Evolutionary conservation across 1,140 invertebrate genomes (phyloP).

Genomic region (Vollenhovia emeryi): DNA sequence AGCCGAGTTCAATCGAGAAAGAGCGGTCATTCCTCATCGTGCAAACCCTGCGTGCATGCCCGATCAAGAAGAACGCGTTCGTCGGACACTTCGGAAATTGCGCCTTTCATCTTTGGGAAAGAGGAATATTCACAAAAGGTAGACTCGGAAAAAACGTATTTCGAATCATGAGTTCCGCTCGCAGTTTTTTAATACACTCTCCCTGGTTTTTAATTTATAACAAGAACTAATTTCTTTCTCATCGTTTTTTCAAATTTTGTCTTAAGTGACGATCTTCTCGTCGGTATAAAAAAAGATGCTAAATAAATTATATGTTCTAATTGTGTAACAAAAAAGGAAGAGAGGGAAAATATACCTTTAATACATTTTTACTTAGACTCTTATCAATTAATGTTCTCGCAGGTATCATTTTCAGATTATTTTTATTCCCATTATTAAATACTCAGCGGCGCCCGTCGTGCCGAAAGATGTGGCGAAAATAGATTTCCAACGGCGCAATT

Average conservation of each 20-base stretch:
- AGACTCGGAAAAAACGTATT: neutral
- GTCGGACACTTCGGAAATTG: constrained; percentile 44
- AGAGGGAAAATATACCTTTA: neutral
- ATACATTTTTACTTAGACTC: neutral
- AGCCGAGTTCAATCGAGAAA: constrained; percentile 39
- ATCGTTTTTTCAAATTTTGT: constrained; percentile 45
- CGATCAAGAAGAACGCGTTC: constrained; percentile 59
- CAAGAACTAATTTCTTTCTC: neutral
- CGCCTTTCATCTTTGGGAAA: neutral
- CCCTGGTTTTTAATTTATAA: constrained; percentile 28
- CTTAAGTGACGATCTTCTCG: neutral
- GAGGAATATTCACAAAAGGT: constrained; percentile 23
- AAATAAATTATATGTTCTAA: neutral
- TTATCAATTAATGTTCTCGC: neutral
- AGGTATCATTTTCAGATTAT: neutral
- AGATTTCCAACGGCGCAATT: constrained; percentile 44
- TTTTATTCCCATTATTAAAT: constrained; percentile 10
- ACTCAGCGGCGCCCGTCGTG: neutral
- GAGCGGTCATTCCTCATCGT: constrained; percentile 54
- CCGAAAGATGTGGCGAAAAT: neutral
- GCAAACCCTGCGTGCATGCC: constrained; percentile 48
- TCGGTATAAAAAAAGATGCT: neutral
- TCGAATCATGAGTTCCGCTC: neutral
- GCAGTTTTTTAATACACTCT: neutral
- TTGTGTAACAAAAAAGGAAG: neutral